Base-by-base conservation (phyloP, 2,113 vertebrate genomes). In the Lipophrys pholis region DNA sequence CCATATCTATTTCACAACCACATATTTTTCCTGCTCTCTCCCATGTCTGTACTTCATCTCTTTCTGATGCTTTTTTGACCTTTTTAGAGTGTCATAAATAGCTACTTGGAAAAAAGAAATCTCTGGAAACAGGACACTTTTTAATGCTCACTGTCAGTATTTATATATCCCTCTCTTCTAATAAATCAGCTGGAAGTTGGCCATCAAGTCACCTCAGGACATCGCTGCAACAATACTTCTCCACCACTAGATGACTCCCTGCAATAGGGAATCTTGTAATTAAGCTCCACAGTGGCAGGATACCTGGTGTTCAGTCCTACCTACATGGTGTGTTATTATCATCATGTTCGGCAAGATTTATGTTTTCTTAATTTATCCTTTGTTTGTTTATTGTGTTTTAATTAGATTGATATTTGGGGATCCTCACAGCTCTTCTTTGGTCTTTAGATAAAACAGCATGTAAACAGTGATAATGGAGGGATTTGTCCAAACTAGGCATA, bases 211-310 rank as follows among this genome's bases (percentile, higher is more conserved):
- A 52, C 5, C 15, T 63, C 2, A 36, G 35, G 0, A 5, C 14
- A 46, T 7, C 3, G 67, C 1, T 74, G 80, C 53, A 65, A 21
- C 8, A 58, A 35, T 54, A 57, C 8, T 7, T 54, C 0, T 57
- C 6, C 17, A 62, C 81, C 84, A 84, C 83, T 73, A 69, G 85
- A 58, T 62, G 87, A 72, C 73, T 69, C 51, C 6, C 38, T 66
- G 36, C 6, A 51, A 67, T 83, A 62, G 36, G n/a, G 40, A 56
- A 81, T 80, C 8, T 8, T 21, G 21, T 57, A 42, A 30, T 57
- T 15, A 43, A 11, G 16, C 8, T 54, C 36, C 21, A 43, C 3
- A 2, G 42, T 15, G 21, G 12, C 5, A 6, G 9, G 41, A 12
- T 17, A 46, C 15, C 6, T 7, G 36, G 9, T 63, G 30, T 21